phyloP scores from a whole-genome alignment of 2,797 vertebrate species.

The Sebastiscus albofasciatus region DNA sequence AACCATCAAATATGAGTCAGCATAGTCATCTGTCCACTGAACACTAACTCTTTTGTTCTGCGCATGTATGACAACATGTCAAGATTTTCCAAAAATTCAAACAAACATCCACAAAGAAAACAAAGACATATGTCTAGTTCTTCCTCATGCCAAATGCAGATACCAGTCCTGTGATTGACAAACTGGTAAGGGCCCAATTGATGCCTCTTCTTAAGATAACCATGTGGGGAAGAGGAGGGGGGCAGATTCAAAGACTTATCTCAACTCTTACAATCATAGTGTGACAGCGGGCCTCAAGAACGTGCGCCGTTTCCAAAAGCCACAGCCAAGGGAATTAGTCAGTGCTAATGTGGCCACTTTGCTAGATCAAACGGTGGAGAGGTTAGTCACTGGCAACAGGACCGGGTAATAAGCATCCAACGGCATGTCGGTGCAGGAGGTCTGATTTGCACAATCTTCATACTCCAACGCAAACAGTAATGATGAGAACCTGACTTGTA shows the following conservation, averaged over 20 bases:
- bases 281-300: slow-evolving; percentile 68
- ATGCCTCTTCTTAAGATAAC: slow-evolving; percentile 34
- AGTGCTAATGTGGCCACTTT: slow-evolving; percentile 82
- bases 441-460: slow-evolving; percentile 81
- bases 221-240: neutral
- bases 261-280: slow-evolving; percentile 63
- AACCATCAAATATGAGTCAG: slow-evolving; percentile 4
- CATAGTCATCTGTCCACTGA: neutral
- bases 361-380: slow-evolving; percentile 77
- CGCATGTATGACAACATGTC: slow-evolving; percentile 3
- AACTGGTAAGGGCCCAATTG: slow-evolving; percentile 10
- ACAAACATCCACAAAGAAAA: slow-evolving; percentile 14
- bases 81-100: slow-evolving; percentile 1
- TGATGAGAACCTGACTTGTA: slow-evolving; percentile 81
- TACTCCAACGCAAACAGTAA: slow-evolving; percentile 72
- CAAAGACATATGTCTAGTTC: neutral
- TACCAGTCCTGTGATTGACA: slow-evolving; percentile 20
- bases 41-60: neutral
- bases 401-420: slow-evolving; percentile 69
- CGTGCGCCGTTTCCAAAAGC: slow-evolving; percentile 66
- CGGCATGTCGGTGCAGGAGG: slow-evolving; percentile 81
- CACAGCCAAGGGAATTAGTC: slow-evolving; percentile 82
- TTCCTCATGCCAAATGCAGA: slow-evolving; percentile 10
- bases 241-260: slow-evolving; percentile 38
- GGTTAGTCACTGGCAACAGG: slow-evolving; percentile 73